phyloP scores from a whole-genome alignment of 1,140 invertebrate species.

The Drosophila mauritiana region DNA sequence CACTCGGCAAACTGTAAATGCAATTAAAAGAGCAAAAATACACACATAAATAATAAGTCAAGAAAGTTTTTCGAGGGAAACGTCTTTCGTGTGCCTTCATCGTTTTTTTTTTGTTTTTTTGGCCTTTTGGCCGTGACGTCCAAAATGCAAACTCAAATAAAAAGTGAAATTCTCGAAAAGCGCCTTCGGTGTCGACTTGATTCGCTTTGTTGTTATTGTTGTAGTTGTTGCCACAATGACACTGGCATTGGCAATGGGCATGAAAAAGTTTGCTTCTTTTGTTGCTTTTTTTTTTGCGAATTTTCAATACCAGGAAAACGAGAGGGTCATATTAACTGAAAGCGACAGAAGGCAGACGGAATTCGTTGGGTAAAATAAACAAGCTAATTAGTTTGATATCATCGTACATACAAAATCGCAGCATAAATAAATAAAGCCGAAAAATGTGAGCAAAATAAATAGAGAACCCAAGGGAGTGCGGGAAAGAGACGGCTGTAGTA shows the following conservation, averaged over 20 bases:
- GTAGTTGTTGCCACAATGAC: slow-evolving; percentile 33
- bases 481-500: background rate
- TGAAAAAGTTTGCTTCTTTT: slow-evolving; percentile 8
- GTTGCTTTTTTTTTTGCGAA: background rate
- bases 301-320: slow-evolving; percentile 34
- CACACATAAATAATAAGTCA: slow-evolving; percentile 26
- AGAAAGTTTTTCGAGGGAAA: slow-evolving; percentile 31
- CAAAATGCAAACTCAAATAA: slow-evolving; percentile 48
- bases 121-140: slow-evolving; percentile 33
- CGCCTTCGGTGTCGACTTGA: slow-evolving; percentile 37
- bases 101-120: slow-evolving; percentile 1
- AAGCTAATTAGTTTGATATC: slow-evolving; percentile 60
- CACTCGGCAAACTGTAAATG: slow-evolving; percentile 48
- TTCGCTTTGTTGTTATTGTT: slow-evolving; percentile 10
- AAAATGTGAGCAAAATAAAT: slow-evolving; percentile 1
- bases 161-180: slow-evolving; percentile 46
- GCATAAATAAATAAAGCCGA: slow-evolving; percentile 22
- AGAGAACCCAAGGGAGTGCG: background rate
- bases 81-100: slow-evolving; percentile 8
- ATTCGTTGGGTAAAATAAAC: slow-evolving; percentile 29
- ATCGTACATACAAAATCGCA: slow-evolving; percentile 19
- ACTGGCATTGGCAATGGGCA: slow-evolving; percentile 56
- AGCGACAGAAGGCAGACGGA: slow-evolving; percentile 3
- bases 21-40: slow-evolving; percentile 43
- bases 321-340: background rate